Conservation (phyloP, 2,888 invertebrate species). For the Drosophila siamana region DNA sequence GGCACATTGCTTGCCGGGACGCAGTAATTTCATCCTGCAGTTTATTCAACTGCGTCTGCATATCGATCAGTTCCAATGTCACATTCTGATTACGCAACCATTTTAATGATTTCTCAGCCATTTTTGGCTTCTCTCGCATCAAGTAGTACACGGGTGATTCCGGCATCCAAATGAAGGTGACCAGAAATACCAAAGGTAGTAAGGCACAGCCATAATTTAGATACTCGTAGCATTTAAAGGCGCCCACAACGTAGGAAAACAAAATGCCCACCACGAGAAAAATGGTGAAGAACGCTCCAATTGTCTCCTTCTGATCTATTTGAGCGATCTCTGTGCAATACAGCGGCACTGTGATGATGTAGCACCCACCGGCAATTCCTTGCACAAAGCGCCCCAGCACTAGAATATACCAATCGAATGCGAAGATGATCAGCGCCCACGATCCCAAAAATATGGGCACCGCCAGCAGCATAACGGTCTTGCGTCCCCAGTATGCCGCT, state of each 20-base stretch:
- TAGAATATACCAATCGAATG: conserved; percentile 86
- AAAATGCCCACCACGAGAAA: conserved; percentile 92
- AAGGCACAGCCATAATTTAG: conserved; percentile 54
- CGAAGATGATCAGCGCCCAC: conserved; percentile 89
- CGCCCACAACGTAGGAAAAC: conserved; percentile 88
- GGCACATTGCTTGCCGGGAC: neutral
- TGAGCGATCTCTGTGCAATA: conserved; percentile 93
- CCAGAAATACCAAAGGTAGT: conserved; percentile 88
- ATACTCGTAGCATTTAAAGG: conserved; percentile 30
- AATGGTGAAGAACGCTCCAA: conserved; percentile 93
- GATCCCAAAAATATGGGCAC: conserved; percentile 88
- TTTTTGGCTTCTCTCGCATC: conserved; percentile 86
- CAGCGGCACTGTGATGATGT: conserved; percentile 91
- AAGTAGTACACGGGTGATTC: conserved; percentile 90
- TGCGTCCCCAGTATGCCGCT: conserved; percentile 90
- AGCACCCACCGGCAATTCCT: conserved; percentile 87
- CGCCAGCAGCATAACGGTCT: conserved; percentile 85
- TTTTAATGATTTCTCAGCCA: conserved; percentile 89
- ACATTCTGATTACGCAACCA: conserved; percentile 87
- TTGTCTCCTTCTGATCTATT: conserved; percentile 90
- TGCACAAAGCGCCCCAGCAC: conserved; percentile 58
- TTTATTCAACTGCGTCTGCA: neutral
- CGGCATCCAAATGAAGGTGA: conserved; percentile 91
- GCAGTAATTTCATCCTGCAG: neutral
- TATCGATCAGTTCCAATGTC: neutral